phyloP scores from a whole-genome alignment of 2,113 vertebrate species.

The Semicossyphus pulcher region DNA sequence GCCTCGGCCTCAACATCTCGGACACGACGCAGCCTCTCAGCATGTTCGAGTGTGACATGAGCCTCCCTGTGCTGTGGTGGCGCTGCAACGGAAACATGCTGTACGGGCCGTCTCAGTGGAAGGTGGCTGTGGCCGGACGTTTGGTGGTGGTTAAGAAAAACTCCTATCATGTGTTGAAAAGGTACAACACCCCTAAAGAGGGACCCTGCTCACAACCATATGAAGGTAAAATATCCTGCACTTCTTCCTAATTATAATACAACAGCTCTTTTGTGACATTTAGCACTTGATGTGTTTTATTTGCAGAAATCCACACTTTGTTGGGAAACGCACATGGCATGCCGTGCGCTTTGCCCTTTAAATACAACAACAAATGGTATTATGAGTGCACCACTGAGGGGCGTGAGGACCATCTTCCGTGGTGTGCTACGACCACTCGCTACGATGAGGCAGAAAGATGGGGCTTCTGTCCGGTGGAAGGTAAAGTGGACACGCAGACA shows the following conservation, averaged over 20 bases:
- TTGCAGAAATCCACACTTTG: conserved; percentile 90
- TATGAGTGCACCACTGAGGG: conserved; percentile 90
- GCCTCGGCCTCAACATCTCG: conserved; percentile 89
- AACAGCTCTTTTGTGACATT: neutral
- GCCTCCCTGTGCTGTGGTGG: conserved; percentile 85
- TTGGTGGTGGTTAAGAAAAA: conserved; percentile 84
- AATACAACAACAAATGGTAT: conserved; percentile 92
- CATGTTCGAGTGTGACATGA: conserved; percentile 87
- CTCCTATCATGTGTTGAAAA: conserved; percentile 84
- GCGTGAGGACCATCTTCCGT: conserved; percentile 85
- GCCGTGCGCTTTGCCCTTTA: conserved; percentile 92
- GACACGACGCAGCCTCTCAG: conserved; percentile 79
- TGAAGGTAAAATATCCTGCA: conserved; percentile 82
- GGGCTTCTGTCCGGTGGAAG: conserved; percentile 92
- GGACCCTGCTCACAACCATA: conserved; percentile 89
- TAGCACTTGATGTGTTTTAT: conserved; percentile 27
- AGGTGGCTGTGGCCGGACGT: conserved; percentile 76
- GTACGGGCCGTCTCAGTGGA: conserved; percentile 83
- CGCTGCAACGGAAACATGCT: conserved; percentile 84
- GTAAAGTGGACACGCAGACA: conserved; percentile 72
- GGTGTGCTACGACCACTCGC: conserved; percentile 91
- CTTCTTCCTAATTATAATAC: no score
- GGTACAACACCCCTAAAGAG: conserved; percentile 83
- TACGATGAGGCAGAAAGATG: conserved; percentile 91
- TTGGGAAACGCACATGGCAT: conserved; percentile 90